Percentiles rank a stretch among this genome's conserved stretches.
phyloP scores from a whole-genome alignment of 2,888 invertebrate species.

The Callyntrura sp. region DNA sequence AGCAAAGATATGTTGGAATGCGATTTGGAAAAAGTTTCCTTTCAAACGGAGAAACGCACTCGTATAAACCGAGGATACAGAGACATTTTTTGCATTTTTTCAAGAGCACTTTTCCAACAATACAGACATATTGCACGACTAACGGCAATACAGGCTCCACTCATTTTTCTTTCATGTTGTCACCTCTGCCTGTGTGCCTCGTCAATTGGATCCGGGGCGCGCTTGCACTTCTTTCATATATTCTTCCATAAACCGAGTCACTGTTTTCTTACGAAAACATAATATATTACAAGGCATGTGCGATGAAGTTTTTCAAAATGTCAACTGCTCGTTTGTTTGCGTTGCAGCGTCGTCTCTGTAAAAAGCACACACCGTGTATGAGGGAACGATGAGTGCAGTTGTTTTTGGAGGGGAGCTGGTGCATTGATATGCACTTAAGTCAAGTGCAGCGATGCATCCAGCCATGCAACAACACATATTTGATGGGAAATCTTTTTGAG shows the following conservation, averaged over 20 bases:
- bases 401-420: neutral
- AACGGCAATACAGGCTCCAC: neutral
- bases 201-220: neutral
- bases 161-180: conserved; percentile 9
- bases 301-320: conserved; percentile 19
- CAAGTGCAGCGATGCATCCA: conserved; percentile 48
- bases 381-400: neutral
- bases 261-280: too few species aligned
- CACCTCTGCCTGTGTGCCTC: neutral
- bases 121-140: neutral
- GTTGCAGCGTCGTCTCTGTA: conserved; percentile 40
- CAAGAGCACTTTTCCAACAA: neutral
- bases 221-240: neutral
- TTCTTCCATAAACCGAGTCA: neutral
- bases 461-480: conserved; percentile 21
- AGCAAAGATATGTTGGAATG: neutral
- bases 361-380: neutral
- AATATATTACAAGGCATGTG: neutral
- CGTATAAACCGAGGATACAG: too few species aligned
- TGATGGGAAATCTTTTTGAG: neutral
- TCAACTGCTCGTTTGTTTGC: conserved; percentile 59
- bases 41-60: neutral
- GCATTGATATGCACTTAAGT: conserved; percentile 28
- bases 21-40: neutral
- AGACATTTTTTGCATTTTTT: neutral